These are phyloP conservation scores for Albula glossodonta DNA, from an alignment of 2,113 vertebrate species.

Conservation along the genomic window DNA sequence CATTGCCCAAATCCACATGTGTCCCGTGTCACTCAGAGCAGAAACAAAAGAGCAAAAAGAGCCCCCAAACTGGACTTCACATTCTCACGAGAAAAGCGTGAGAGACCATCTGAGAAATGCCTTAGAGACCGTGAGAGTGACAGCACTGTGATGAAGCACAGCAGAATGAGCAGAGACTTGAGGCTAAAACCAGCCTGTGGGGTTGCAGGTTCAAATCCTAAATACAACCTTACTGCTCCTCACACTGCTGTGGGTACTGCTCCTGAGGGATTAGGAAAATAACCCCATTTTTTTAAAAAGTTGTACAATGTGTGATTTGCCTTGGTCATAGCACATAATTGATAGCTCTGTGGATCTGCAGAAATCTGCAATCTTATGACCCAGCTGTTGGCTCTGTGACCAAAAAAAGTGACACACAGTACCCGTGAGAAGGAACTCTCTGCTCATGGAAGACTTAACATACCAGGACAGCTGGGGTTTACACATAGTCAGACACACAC, in stretches of 20 bases:
- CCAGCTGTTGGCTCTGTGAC: constrained; percentile 11
- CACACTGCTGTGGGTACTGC: not conserved
- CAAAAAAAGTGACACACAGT: constrained; percentile 5
- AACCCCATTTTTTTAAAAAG: not conserved
- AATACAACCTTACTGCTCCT: not conserved
- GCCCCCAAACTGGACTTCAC: not conserved
- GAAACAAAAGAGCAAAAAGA: no score
- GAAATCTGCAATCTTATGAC: not conserved
- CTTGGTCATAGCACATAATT: constrained; percentile 9
- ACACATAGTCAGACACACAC: not conserved
- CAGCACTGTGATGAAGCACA: not conserved
- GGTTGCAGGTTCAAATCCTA: constrained; percentile 1
- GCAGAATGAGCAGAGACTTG: not conserved
- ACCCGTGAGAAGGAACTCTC: constrained; percentile 7
- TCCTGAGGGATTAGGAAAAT: not conserved
- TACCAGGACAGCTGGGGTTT: not conserved
- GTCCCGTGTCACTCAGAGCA: not conserved
- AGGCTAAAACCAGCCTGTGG: not conserved
- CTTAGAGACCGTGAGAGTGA: not conserved
- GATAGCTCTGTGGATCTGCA: not conserved
- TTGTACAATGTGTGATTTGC: not conserved
- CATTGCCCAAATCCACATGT: not conserved
- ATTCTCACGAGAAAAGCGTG: not conserved
- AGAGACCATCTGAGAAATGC: not conserved
- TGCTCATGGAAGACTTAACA: not conserved